Percentiles rank a stretch among this genome's conserved stretches.
Evolutionary conservation across 2,113 vertebrate species (phyloP).

Genomic region (Gavialis gangeticus): DNA sequence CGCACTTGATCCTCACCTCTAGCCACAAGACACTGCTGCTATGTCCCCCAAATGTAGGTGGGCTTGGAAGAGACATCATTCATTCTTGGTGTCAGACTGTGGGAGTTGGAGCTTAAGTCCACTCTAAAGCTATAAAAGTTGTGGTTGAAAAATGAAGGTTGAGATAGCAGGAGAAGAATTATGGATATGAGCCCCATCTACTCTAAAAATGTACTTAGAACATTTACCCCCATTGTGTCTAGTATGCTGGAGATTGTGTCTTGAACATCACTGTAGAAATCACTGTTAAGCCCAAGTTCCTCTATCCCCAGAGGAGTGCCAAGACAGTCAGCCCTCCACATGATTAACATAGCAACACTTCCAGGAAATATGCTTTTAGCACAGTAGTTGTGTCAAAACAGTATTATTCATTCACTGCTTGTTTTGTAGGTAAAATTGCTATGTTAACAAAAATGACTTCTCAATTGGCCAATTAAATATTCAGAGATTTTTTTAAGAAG

Average conservation of each 20-base stretch:
- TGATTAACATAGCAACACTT: not conserved
- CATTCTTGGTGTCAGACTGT: not conserved
- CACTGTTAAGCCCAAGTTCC: not conserved
- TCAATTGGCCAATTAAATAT: not conserved
- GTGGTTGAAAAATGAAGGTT: not conserved
- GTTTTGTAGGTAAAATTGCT: conserved; percentile 30
- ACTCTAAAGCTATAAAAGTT: not conserved
- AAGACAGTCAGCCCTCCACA: conserved; percentile 7
- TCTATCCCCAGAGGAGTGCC: conserved; percentile 5
- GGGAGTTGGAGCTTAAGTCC: not conserved
- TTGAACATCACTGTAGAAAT: conserved; percentile 2
- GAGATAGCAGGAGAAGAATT: not conserved
- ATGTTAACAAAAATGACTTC: not conserved
- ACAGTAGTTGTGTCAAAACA: conserved; percentile 27
- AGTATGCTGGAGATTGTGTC: not conserved
- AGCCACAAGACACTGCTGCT: not conserved
- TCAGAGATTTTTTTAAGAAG: not conserved
- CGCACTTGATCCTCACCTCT: not conserved
- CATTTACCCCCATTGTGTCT: not conserved
- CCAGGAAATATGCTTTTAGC: conserved; percentile 17
- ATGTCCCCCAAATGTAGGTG: not conserved
- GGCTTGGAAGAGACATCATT: not conserved
- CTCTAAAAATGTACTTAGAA: not conserved
- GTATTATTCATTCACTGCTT: conserved; percentile 33
- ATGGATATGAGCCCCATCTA: not conserved